These are phyloP conservation scores for Linurgus olivaceus DNA, from an alignment of 2,797 vertebrate genomes.

Conservation along the genomic window DNA sequence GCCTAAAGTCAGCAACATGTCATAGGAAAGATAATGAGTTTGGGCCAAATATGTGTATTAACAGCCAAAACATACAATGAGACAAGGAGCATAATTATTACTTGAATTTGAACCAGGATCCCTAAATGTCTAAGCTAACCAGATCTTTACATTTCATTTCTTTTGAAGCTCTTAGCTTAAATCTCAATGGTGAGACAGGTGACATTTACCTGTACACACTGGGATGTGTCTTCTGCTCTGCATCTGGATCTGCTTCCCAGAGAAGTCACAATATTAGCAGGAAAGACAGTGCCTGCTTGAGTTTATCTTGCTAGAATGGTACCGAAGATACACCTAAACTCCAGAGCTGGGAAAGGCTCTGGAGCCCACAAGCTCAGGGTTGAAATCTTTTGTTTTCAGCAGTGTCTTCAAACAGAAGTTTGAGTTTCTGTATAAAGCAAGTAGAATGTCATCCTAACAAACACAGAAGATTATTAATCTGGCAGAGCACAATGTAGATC, in stretches of 20 bases:
- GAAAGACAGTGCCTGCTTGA: not conserved
- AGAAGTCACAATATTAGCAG: not conserved
- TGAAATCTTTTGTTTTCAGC: not conserved
- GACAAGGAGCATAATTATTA: not conserved
- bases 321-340: not conserved
- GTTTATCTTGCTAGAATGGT: not conserved
- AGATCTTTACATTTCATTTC: not conserved
- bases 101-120: not conserved
- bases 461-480: constrained; percentile 34
- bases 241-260: not conserved
- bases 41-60: not conserved
- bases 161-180: not conserved
- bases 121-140: not conserved
- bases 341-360: not conserved
- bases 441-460: constrained; percentile 43
- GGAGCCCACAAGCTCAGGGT: not conserved
- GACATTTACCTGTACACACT: not conserved
- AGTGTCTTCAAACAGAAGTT: not conserved
- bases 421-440: constrained; percentile 1
- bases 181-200: not conserved
- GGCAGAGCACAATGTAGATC: constrained; percentile 28
- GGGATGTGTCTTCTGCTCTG: not conserved
- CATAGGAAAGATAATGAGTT: not conserved
- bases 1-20: not conserved
- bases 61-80: not conserved